A percentile compares a stretch with the other conserved stretches of the same genome.
Evolutionary conservation across 35 echinoderm and acorn worm species (phyloP).

Genomic region (Ophioderma brevispina): DNA sequence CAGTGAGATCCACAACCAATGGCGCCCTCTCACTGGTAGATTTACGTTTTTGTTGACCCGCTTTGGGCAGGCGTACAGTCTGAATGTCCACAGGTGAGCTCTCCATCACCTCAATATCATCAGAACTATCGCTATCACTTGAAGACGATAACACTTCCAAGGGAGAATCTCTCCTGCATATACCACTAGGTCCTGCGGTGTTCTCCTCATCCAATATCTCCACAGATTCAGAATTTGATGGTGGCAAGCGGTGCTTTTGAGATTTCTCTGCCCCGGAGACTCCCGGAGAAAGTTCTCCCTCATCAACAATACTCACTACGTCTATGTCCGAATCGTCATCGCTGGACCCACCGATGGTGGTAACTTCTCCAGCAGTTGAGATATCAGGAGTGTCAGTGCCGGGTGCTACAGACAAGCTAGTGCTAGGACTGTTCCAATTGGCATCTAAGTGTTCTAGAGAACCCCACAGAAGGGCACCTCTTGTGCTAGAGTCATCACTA

Average conservation of each 20-base stretch:
- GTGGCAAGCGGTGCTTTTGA: conserved; percentile 1
- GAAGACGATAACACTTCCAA: conserved; percentile 34
- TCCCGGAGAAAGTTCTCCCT: conserved; percentile 1
- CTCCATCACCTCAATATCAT: conserved; percentile 57
- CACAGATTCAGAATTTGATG: background rate
- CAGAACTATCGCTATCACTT: conserved; percentile 30
- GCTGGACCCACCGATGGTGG: conserved; percentile 35
- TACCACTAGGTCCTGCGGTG: conserved; percentile 21
- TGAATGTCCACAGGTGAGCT: background rate
- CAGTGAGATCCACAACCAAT: conserved; percentile 59
- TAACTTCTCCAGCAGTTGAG: conserved; percentile 44
- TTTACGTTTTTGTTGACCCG: background rate
- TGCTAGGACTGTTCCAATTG: conserved; percentile 39
- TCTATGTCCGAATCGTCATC: conserved; percentile 59
- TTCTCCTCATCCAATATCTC: conserved; percentile 28
- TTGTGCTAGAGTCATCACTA: conserved; percentile 4
- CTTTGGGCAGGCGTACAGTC: background rate
- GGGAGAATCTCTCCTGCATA: background rate
- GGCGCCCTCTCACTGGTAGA: background rate
- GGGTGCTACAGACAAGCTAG: conserved; percentile 39
- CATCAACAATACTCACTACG: conserved; percentile 47
- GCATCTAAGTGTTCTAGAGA: conserved; percentile 42
- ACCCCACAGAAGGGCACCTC: background rate
- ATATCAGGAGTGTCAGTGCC: conserved; percentile 45
- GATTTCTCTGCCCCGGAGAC: conserved; percentile 12